Evolutionary conservation across 1,140 invertebrate species (phyloP).

Genomic region (Goniozus legneri): DNA sequence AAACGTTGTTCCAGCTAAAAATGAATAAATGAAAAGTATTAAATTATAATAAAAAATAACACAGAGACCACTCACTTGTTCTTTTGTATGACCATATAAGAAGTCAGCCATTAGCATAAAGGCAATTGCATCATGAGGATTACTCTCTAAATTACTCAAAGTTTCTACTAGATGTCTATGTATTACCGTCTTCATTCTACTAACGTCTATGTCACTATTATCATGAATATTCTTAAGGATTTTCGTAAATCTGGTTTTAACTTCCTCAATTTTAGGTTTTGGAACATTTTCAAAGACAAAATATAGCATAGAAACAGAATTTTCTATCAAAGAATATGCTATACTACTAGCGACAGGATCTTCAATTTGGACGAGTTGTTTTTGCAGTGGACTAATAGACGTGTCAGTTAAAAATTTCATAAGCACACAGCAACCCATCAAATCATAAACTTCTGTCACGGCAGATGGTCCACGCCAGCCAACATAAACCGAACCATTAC

Average conservation of each 20-base stretch:
- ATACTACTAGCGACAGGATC: slow-evolving; percentile 80
- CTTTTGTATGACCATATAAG: slow-evolving; percentile 71
- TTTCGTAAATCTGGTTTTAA: slow-evolving; percentile 61
- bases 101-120: slow-evolving; percentile 77
- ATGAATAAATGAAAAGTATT: slow-evolving; percentile 12
- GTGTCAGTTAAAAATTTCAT: slow-evolving; percentile 83
- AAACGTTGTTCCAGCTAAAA: slow-evolving; percentile 68
- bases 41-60: slow-evolving; percentile 6
- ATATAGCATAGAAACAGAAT: slow-evolving; percentile 66
- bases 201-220: slow-evolving; percentile 68
- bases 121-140: slow-evolving; percentile 72
- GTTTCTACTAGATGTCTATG: slow-evolving; percentile 69
- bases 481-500: slow-evolving; percentile 75
- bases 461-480: slow-evolving; percentile 82
- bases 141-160: slow-evolving; percentile 70
- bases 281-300: slow-evolving; percentile 78
- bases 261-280: slow-evolving; percentile 60
- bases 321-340: slow-evolving; percentile 66
- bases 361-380: slow-evolving; percentile 79
- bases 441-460: slow-evolving; percentile 55
- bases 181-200: slow-evolving; percentile 69
- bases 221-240: slow-evolving; percentile 57
- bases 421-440: slow-evolving; percentile 67
- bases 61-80: slow-evolving; percentile 63
- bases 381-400: slow-evolving; percentile 77